Percentiles rank a stretch among this genome's conserved stretches.
Evolutionary conservation across 2,888 invertebrate genomes (phyloP).

Genomic region (Achlya flavicornis): DNA sequence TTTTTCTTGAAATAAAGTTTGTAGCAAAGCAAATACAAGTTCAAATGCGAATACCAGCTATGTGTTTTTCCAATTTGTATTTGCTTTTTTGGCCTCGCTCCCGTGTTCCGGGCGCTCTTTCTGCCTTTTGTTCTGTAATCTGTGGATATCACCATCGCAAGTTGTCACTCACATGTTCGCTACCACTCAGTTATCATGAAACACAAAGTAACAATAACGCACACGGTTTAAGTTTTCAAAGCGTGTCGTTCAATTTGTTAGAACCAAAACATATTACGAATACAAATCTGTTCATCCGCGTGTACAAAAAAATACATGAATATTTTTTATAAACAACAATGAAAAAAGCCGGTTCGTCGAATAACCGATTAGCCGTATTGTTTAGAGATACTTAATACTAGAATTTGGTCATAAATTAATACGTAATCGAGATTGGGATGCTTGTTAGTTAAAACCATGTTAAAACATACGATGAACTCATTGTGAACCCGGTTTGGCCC

Average conservation of each 20-base stretch:
- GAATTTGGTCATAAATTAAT: conserved; percentile 4
- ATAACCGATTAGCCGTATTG: conserved; percentile 7
- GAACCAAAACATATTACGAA: conserved; percentile 26
- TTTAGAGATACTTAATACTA: neutral
- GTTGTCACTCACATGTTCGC: neutral
- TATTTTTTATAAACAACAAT: conserved; percentile 7
- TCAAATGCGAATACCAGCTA: no score
- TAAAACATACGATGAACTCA: neutral
- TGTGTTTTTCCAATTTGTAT: no score
- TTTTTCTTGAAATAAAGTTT: no score
- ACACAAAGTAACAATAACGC: neutral
- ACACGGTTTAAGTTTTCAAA: neutral
- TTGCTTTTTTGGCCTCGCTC: no score
- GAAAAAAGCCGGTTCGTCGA: conserved; percentile 7
- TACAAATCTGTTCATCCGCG: conserved; percentile 7
- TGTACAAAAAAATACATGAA: neutral
- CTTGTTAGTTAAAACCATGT: neutral
- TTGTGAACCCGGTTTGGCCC: conserved; percentile 10
- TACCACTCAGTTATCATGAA: neutral
- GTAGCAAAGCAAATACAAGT: no score
- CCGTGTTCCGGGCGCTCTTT: no score
- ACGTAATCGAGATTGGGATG: neutral
- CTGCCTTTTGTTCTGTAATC: no score
- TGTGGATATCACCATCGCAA: neutral
- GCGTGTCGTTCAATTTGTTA: conserved; percentile 21